phyloP scores from a whole-genome alignment of 1,140 invertebrate genomes.

The Atta cephalotes region DNA sequence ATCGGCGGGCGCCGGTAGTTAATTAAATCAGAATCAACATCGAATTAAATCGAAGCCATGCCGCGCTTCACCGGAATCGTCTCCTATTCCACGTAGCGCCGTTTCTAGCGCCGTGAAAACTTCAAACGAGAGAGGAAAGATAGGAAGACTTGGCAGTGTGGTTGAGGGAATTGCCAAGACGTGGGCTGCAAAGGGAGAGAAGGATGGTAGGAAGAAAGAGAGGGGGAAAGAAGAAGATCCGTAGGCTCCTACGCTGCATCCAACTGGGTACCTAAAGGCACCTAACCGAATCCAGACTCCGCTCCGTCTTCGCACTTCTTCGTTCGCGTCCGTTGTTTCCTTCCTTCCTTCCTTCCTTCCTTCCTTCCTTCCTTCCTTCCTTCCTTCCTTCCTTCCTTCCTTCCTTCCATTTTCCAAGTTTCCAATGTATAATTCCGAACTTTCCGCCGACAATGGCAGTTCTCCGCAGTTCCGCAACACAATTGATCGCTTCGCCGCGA shows the following conservation, averaged over 20 bases:
- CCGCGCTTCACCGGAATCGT: slow-evolving; percentile 61
- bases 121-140: slow-evolving; percentile 66
- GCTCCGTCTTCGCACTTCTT: slow-evolving; percentile 29
- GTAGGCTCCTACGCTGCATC: slow-evolving; percentile 58
- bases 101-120: slow-evolving; percentile 69
- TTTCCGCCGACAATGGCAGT: slow-evolving; percentile 82
- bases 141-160: slow-evolving; percentile 15
- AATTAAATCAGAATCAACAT: slow-evolving; percentile 80
- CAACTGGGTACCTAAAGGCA: slow-evolving; percentile 65
- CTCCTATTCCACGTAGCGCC: slow-evolving; percentile 67
- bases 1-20: slow-evolving; percentile 70
- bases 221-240: slow-evolving; percentile 3
- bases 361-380: slow-evolving; percentile 67
- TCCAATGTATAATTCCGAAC: slow-evolving; percentile 84
- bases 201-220: neutral
- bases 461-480: slow-evolving; percentile 82
- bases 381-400: slow-evolving; percentile 72
- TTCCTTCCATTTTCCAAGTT: slow-evolving; percentile 80
- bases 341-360: slow-evolving; percentile 63
- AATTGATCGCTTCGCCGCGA: slow-evolving; percentile 82
- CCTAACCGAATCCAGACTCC: slow-evolving; percentile 66
- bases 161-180: slow-evolving; percentile 59
- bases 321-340: slow-evolving; percentile 31
- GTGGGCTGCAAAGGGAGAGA: slow-evolving; percentile 5
- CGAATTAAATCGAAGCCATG: slow-evolving; percentile 75